These are phyloP conservation scores for Bufo bufo DNA, from an alignment of 2,113 vertebrate genomes.

Conservation along the genomic window DNA sequence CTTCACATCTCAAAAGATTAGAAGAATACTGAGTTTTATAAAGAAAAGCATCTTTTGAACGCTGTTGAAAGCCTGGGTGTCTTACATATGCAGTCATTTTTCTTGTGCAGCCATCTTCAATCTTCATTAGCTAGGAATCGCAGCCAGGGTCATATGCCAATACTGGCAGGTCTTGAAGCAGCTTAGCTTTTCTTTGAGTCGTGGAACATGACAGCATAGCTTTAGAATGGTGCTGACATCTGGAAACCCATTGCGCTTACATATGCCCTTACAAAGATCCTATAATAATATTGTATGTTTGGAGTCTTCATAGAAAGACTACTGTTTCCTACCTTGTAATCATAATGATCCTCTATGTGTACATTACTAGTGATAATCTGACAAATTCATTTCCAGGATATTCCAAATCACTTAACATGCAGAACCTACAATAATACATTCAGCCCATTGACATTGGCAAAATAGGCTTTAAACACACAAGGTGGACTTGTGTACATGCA, in stretches of 20 bases:
- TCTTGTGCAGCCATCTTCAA: background rate
- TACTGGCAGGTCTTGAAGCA: background rate
- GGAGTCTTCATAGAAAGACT: background rate
- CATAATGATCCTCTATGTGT: background rate
- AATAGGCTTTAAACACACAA: background rate
- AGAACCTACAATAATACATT: background rate
- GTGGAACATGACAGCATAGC: background rate
- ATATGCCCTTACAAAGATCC: background rate
- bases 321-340: background rate
- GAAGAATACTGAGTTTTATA: background rate
- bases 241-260: background rate
- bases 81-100: background rate
- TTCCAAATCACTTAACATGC: background rate
- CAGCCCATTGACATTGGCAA: background rate
- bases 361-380: background rate
- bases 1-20: background rate
- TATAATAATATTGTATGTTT: background rate
- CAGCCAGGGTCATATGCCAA: background rate
- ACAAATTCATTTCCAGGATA: background rate
- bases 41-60: no score
- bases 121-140: background rate
- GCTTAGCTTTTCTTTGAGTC: background rate
- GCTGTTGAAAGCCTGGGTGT: no score
- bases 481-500: background rate
- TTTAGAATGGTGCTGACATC: background rate